Evolutionary conservation across 2,888 invertebrate species (phyloP), one percentile per base, ranked within the genome.

Genomic region (Melieria picta): DNA sequence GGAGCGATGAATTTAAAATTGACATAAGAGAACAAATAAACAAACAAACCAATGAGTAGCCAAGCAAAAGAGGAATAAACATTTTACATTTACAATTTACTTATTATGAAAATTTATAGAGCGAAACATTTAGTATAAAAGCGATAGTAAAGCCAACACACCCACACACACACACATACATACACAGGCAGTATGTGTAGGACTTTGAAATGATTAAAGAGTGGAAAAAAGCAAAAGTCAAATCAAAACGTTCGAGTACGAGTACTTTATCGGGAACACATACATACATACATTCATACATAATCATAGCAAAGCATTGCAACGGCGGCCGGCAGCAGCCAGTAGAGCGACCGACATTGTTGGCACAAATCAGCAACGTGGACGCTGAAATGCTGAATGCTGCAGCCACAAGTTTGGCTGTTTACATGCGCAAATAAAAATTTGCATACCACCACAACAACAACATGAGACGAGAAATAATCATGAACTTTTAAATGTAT

Each of bases 401-500:
- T 30, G 30, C 30, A 56, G n/a, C 55, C 45, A 13, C 6, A 55
- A 65, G 16, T 56, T 13, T 55, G 55, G n/a, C 16, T 64, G n/a
- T 64, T 9, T 50, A 42, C 6, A 42, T 60, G 43, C 10, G 16
- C 48, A 48, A 30, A 65, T 45, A 11, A 9, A 16, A 46, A 42
- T n/a, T 42, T 66, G n/a, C 6, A 61, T 61, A 48, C 5, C n/a
- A 58, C 13, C 2, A 45, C 13, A 13, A 45, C 47, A 13, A 45
- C 47, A 52, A 66, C 30, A 48, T 52, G 6, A 7, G 42, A 68
- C 7, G 16, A 61, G 6, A 30, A 47, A 30, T n/a, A 63, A 56
- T 16, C 42, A 69, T 61, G 52, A 52, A 61, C 55, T 68, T 68
- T 61, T 68, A 61, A 62, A 62, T 68, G 63, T 69, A 60, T 64